Evolutionary conservation across 2,888 invertebrate genomes (phyloP).

Genomic region (Coelopa pilipes): DNA sequence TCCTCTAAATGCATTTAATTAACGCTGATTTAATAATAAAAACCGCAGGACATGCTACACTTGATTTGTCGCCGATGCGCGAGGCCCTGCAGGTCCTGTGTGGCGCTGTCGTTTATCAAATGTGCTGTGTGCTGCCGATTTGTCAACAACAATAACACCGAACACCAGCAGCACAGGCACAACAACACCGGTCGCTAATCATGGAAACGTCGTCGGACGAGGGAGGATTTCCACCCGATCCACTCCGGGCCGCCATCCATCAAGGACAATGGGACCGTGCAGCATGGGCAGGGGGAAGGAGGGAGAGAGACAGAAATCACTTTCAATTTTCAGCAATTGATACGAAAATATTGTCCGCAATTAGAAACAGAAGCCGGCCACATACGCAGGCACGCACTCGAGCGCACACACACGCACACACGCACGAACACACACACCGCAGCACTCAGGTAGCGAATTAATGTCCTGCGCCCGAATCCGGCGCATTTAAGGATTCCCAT

Average conservation of each 20-base stretch:
- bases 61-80: constrained; percentile 30
- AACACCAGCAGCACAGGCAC: constrained; percentile 5
- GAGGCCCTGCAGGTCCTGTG: constrained; percentile 31
- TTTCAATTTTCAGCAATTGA: constrained; percentile 36
- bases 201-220: not conserved
- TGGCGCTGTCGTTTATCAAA: constrained; percentile 45
- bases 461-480: constrained; percentile 20
- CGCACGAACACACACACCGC: constrained; percentile 14
- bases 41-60: constrained; percentile 32
- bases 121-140: constrained; percentile 47
- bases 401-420: constrained; percentile 10
- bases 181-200: constrained; percentile 20
- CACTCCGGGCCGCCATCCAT: not conserved
- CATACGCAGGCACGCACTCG: constrained; percentile 29
- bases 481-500: constrained; percentile 25
- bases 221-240: constrained; percentile 10
- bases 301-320: constrained; percentile 25
- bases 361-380: constrained; percentile 32
- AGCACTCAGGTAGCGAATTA: constrained; percentile 26
- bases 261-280: too few relatives aligned
- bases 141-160: constrained; percentile 46
- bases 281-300: too few relatives aligned
- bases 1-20: constrained; percentile 34
- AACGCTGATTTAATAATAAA: constrained; percentile 37
- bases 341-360: constrained; percentile 34